A percentile compares a stretch with the other conserved stretches of the same genome.
Evolutionary conservation across 2,113 vertebrate species (phyloP).

Genomic region (Raja brachyura): DNA sequence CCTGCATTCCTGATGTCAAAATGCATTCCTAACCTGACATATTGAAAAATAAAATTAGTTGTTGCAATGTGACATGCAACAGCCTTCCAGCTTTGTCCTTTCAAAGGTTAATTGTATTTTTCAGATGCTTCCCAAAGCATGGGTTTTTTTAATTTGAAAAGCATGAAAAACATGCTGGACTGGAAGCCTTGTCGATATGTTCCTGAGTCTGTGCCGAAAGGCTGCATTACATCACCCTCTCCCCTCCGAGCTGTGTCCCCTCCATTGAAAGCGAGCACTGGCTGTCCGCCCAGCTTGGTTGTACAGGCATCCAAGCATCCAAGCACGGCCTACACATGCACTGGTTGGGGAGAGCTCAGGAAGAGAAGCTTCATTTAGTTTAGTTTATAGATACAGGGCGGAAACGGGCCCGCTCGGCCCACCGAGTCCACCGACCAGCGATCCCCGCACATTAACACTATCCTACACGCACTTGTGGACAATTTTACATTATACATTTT

Average conservation of each 20-base stretch:
- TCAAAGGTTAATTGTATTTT: slow-evolving; percentile 23
- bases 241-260: no score
- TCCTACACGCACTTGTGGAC: no score
- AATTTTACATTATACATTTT: no score
- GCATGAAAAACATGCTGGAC: background rate
- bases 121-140: background rate
- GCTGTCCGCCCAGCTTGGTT: background rate
- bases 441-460: no score
- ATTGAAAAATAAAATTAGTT: background rate
- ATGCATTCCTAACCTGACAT: background rate
- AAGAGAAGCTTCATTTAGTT: background rate
- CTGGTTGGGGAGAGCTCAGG: background rate
- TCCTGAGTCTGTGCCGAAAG: background rate
- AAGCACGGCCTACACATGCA: background rate
- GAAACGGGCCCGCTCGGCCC: no score
- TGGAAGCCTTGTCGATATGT: background rate
- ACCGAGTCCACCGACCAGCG: no score
- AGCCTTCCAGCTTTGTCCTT: background rate
- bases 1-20: background rate
- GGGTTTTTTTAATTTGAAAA: background rate
- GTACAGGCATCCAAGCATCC: background rate
- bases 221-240: background rate
- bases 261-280: background rate
- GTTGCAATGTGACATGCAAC: background rate
- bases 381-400: no score